Percentiles rank a stretch among this genome's conserved stretches.
These are phyloP conservation scores for Limosa lapponica DNA, from an alignment of 2,797 vertebrate genomes.

Conservation along the genomic window DNA sequence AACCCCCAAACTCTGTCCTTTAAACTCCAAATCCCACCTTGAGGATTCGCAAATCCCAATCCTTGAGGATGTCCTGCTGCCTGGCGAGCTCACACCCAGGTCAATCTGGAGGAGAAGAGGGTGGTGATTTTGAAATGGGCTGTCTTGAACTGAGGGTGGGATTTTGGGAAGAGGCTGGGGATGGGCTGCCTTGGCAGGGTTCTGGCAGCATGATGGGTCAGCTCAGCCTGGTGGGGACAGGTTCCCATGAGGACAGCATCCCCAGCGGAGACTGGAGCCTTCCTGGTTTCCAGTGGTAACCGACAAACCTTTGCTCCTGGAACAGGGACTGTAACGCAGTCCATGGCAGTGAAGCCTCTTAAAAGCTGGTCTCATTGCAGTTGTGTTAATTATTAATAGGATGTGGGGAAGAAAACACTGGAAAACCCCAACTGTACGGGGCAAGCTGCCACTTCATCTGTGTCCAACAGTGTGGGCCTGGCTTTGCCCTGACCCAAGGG, in stretches of 20 bases:
- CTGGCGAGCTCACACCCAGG: background rate
- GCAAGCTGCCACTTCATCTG: conserved; percentile 38
- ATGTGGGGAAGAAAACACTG: conserved; percentile 59
- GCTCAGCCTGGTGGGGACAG: background rate
- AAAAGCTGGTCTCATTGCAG: conserved; percentile 60
- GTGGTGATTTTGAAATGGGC: background rate
- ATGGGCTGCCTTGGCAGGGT: background rate
- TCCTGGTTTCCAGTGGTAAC: background rate
- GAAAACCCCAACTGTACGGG: conserved; percentile 67
- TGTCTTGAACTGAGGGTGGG: background rate
- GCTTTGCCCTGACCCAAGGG: background rate
- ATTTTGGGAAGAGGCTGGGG: background rate
- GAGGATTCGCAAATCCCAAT: no score
- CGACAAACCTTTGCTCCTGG: conserved; percentile 26
- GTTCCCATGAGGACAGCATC: background rate
- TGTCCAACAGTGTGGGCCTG: background rate
- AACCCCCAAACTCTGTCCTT: background rate
- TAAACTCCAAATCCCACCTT: background rate
- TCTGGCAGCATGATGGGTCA: accelerated
- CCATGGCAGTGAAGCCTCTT: conserved; percentile 49
- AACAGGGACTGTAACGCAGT: background rate
- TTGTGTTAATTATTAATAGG: conserved; percentile 78
- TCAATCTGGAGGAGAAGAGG: background rate
- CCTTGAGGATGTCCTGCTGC: background rate
- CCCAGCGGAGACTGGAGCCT: background rate